Evolutionary conservation across 2,797 vertebrate genomes (phyloP), one percentile per base, ranked within the genome.

Genomic region (Phrynocephalus vlangalii): DNA sequence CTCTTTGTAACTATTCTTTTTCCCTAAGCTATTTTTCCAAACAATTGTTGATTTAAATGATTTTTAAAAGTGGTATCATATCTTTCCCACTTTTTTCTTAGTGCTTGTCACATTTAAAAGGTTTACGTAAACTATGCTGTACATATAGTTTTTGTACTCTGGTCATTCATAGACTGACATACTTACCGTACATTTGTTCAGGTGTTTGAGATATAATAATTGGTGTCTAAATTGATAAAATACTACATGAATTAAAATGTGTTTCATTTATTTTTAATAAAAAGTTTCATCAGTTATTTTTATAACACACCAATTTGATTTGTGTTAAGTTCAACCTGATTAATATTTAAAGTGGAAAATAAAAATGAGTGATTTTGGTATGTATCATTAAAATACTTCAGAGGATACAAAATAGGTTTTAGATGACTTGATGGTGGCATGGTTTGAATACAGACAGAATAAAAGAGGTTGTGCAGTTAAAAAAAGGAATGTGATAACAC

Each of bases 251-350:
- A 73, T 33, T 5, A 73, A 33, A 73, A 11, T 91, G 16, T 5
- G 86, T 89, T 30, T 89, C 92, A 33, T 79, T 87, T 56, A 50
- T 81, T 84, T 82, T 86, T 1, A 85, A 79, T 91, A 56, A 86
- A 87, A 92, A 79, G 90, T 63, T 24, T 44, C 48, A 83, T 92
- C 91, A 90, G 81, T 83, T 13, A 66, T 86, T 81, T 87, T 44
- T 26, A 44, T 91, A 81, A 80, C 28, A 79, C 86, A 63, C 60
- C 18, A 30, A 88, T 83, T 68, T 86, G 67, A 83, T 72, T 75
- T 91, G 82, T 71, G 11, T 86, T 91, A 10, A 68, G 68, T 30
- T 89, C 79, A 79, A 87, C 85, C 1, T 72, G 73, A 33, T 8
- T 86, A 78, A 44, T 89, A 6, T 33, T 60, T 82, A 66, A 24